These are phyloP conservation scores for Oncorhynchus nerka DNA, from an alignment of 2,113 vertebrate genomes.

Conservation along the genomic window DNA sequence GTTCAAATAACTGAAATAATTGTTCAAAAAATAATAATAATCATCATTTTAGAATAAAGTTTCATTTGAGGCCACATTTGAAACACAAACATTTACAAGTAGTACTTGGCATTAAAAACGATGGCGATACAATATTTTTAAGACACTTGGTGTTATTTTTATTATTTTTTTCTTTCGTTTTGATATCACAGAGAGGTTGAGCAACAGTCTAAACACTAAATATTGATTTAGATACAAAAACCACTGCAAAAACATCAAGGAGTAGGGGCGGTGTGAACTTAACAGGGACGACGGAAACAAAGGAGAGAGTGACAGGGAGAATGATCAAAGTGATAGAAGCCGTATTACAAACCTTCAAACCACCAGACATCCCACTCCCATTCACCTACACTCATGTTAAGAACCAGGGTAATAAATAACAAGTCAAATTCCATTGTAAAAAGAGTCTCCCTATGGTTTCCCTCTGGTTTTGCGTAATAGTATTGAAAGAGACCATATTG, in stretches of 20 bases:
- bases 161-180: conserved; percentile 66
- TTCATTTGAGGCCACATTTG: conserved; percentile 84
- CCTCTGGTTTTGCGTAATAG: conserved; percentile 44
- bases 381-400: conserved; percentile 44
- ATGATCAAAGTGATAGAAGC: conserved; percentile 36
- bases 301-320: conserved; percentile 36
- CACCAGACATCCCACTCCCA: conserved; percentile 36
- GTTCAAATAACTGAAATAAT: conserved; percentile 70
- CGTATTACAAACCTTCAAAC: conserved; percentile 54
- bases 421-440: conserved; percentile 56
- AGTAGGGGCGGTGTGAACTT: conserved; percentile 57
- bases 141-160: conserved; percentile 89
- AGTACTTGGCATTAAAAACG: conserved; percentile 88
- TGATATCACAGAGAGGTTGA: conserved; percentile 80
- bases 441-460: conserved; percentile 43
- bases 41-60: conserved; percentile 57
- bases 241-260: conserved; percentile 54
- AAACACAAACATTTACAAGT: conserved; percentile 87
- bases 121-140: conserved; percentile 89
- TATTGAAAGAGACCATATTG: conserved; percentile 53
- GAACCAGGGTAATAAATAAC: conserved; percentile 56
- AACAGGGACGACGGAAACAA: conserved; percentile 47
- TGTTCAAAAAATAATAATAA: conserved; percentile 70
- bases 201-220: conserved; percentile 83
- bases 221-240: conserved; percentile 78